phyloP scores from a whole-genome alignment of 1,140 invertebrate species.

The Ceratosolen fusciceps region DNA sequence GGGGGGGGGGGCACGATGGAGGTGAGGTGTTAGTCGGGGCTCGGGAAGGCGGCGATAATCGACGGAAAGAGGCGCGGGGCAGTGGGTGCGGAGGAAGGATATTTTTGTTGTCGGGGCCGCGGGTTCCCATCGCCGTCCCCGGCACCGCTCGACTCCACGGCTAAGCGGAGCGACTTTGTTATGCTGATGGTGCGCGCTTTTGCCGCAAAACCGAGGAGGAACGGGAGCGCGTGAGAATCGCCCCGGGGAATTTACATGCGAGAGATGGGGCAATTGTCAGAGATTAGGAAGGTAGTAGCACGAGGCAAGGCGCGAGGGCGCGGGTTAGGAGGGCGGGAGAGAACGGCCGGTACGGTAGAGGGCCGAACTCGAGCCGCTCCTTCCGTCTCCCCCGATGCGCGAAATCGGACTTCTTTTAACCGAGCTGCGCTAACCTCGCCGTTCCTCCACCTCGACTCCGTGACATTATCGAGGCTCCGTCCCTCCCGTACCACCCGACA shows the following conservation, averaged over 20 bases:
- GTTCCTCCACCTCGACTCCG: too few species aligned
- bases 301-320: neutral
- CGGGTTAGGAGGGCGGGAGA: neutral
- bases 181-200: slow-evolving; percentile 7
- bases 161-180: slow-evolving; percentile 36
- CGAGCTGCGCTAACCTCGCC: neutral
- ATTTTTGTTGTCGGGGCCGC: neutral
- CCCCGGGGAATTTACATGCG: slow-evolving; percentile 29
- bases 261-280: slow-evolving; percentile 20
- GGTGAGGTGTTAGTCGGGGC: neutral
- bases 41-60: neutral
- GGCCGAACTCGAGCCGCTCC: neutral
- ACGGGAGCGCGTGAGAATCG: slow-evolving; percentile 32
- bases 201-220: slow-evolving; percentile 27
- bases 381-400: neutral
- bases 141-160: neutral
- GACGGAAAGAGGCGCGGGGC: neutral
- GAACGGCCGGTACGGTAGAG: neutral
- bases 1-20: neutral
- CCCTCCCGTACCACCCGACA: too few species aligned
- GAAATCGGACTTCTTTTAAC: neutral
- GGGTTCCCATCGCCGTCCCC: neutral
- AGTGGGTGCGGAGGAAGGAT: neutral
- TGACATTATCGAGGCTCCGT: too few species aligned
- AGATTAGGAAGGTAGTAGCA: neutral